These are phyloP conservation scores for Syrrhaptes paradoxus DNA, from an alignment of 2,113 vertebrate genomes.

Conservation along the genomic window DNA sequence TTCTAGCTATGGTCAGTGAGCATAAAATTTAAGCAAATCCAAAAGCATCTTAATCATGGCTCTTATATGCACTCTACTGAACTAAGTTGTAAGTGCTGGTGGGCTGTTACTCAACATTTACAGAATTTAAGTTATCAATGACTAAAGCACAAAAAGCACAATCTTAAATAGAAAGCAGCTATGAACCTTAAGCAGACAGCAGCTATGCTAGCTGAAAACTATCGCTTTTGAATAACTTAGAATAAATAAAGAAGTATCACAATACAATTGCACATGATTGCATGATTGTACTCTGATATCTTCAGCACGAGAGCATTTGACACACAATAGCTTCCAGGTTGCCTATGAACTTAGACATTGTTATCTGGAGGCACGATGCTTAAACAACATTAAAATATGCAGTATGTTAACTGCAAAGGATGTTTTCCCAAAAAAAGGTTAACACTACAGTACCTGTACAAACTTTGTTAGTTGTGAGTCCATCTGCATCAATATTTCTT, in stretches of 20 bases:
- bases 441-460: conserved; percentile 84
- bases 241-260: neutral
- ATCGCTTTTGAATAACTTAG: neutral
- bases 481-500: conserved; percentile 98
- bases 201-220: neutral
- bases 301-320: neutral
- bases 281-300: neutral
- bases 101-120: neutral
- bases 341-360: neutral
- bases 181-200: neutral
- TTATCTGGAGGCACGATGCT: neutral
- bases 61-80: neutral
- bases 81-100: neutral
- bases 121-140: neutral
- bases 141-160: neutral
- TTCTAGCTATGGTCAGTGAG: neutral
- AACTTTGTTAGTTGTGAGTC: conserved; percentile 97
- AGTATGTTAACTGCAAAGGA: neutral
- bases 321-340: neutral
- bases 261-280: neutral
- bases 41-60: neutral
- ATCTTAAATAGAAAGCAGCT: neutral
- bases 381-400: neutral
- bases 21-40: neutral
- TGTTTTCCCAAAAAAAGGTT: neutral